A percentile compares a stretch with the other conserved stretches of the same genome.
Conservation (phyloP, 2,888 invertebrate species). For the Stenichneumon culpator region DNA sequence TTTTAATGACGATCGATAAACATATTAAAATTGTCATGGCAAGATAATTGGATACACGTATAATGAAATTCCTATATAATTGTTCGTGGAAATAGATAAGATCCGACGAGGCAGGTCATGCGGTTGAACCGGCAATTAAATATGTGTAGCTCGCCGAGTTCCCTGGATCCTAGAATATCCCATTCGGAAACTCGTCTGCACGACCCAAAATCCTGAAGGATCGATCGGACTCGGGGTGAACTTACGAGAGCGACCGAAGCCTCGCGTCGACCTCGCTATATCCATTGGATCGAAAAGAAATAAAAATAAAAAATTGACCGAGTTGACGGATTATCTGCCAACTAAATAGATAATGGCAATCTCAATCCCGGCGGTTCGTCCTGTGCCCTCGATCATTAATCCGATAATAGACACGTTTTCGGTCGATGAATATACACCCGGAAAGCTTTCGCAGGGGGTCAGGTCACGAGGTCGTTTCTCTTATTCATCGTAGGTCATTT, state of each 20-base stretch:
- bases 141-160: conserved; percentile 13
- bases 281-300: not conserved
- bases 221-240: conserved; percentile 32
- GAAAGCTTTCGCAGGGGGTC: not conserved
- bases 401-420: conserved; percentile 47
- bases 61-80: not conserved
- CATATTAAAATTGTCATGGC: not conserved
- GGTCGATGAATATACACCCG: not conserved
- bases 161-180: conserved; percentile 25
- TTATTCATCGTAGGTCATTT: conserved; percentile 41
- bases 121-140: conserved; percentile 26
- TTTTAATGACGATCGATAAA: conserved; percentile 44
- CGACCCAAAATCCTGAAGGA: conserved; percentile 30
- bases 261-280: conserved; percentile 18
- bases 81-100: not conserved
- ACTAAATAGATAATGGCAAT: not conserved
- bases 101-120: not conserved
- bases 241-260: not conserved
- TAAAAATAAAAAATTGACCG: not conserved
- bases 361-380: not conserved
- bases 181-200: not conserved
- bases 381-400: conserved; percentile 27
- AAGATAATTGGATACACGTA: not conserved
- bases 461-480: conserved; percentile 44
- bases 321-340: conserved; percentile 20